Base-by-base conservation (phyloP, 2,113 vertebrate genomes). In the Triplophysa rosa region DNA sequence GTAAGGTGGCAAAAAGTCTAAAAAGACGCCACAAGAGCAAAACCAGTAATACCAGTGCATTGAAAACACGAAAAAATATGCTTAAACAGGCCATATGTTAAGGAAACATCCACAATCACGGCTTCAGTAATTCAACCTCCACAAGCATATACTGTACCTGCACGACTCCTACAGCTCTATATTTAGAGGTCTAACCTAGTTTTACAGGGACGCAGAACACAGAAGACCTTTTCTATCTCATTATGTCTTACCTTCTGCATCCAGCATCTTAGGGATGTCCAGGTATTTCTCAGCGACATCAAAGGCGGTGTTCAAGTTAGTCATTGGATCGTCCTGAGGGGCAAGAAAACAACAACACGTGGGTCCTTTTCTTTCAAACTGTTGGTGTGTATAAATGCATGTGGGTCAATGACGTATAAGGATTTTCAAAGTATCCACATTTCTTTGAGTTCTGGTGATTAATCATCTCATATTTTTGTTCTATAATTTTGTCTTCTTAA, bases 191-290 rank as follows among this genome's bases (percentile, higher is more conserved):
- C 62, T 67, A 81, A 84, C 79, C 67, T 47, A 26, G 67, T 66
- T 80, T 65, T 9, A n/a, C 26, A 67, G 45, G 62, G 58, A 26
- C n/a, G 49, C 42, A 8, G 59, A 65, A 59, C 23, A 54, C 4
- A 72, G 17, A 62, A 61, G 0, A 16, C 19, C 47, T 29, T 64
- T 37, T 54, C 23, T 62, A 66, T n/a, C 21, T 23, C 52, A 52
- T 19, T 11, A 76, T n/a, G 23, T 70, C 90, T 94, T 90, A 97
- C 96, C 96, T 94, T 97, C 96, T 83, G 96, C 96, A 75, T 97
- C 96, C 92, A 97, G 83, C 96, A 97, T 97, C 88, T 97, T 97
- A 21, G 95, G 96, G 86, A 97, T 97, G 93, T 97, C 96, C 87
- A 97, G 89, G 58, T 95, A 97, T 80, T 96, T 96, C 87, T 97